A percentile compares a stretch with the other conserved stretches of the same genome.
phyloP scores from a whole-genome alignment of 2,888 invertebrate genomes.

The Cordylochernes scorpioides region DNA sequence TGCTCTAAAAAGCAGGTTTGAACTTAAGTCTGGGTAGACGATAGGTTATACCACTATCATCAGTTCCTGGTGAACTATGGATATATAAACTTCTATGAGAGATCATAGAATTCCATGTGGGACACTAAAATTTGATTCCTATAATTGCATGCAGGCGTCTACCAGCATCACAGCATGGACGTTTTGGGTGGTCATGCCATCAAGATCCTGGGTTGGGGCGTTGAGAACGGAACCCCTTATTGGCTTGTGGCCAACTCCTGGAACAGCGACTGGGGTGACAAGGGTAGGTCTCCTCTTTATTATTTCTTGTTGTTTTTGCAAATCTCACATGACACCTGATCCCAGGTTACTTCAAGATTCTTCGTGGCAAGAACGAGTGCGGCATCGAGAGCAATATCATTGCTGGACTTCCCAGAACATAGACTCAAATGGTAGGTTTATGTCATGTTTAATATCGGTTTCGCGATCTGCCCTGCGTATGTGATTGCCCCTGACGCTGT shows the following conservation, averaged over 20 bases:
- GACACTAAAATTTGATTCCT: too few species aligned
- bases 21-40: too few species aligned
- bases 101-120: too few species aligned
- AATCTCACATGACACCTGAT: too few species aligned
- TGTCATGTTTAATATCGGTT: too few species aligned
- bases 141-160: conserved; percentile 29
- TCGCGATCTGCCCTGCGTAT: too few species aligned
- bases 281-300: conserved; percentile 21
- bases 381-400: conserved; percentile 24
- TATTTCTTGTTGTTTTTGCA: too few species aligned
- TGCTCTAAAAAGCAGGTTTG: too few species aligned
- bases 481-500: too few species aligned
- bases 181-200: conserved; percentile 61
- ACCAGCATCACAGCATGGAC: conserved; percentile 42
- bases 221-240: conserved; percentile 43
- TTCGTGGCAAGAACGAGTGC: conserved; percentile 25
- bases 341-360: conserved; percentile 17
- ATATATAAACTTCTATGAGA: too few species aligned
- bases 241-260: conserved; percentile 80
- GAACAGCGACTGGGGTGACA: conserved; percentile 76
- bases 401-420: conserved; percentile 16
- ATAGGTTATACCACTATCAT: too few species aligned
- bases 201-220: conserved; percentile 69
- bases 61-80: too few species aligned
- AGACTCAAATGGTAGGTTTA: neutral